Evolutionary conservation across 2,888 invertebrate species (phyloP).

Genomic region (Nomada ferruginata): DNA sequence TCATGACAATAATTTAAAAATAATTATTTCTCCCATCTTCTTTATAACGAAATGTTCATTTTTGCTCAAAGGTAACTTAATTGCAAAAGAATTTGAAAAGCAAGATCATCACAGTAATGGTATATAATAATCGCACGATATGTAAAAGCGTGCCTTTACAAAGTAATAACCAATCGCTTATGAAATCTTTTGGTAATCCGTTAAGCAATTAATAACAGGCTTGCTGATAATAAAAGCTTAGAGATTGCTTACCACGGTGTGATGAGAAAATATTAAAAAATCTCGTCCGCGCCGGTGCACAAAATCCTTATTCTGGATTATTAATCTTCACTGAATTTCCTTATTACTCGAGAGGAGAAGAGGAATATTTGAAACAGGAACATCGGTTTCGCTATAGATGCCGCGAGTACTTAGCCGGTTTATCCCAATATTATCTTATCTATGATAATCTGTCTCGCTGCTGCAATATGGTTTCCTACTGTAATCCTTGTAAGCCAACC

Average conservation of each 20-base stretch:
- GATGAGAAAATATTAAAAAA: slow-evolving; percentile 27
- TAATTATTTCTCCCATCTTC: too few species aligned
- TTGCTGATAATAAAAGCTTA: slow-evolving; percentile 14
- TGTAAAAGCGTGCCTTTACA: neutral
- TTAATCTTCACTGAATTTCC: slow-evolving; percentile 26
- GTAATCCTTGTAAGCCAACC: slow-evolving; percentile 48
- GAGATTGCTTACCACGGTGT: neutral
- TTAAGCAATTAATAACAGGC: slow-evolving; percentile 25
- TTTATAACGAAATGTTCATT: too few species aligned
- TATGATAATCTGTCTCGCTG: slow-evolving; percentile 58
- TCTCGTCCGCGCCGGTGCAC: neutral
- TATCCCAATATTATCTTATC: slow-evolving; percentile 51
- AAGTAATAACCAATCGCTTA: neutral
- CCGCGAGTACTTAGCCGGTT: slow-evolving; percentile 27
- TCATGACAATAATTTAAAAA: too few species aligned
- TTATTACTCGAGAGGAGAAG: slow-evolving; percentile 18
- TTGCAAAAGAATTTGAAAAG: too few species aligned
- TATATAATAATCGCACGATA: too few species aligned
- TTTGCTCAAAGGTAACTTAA: too few species aligned
- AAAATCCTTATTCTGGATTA: slow-evolving; percentile 4
- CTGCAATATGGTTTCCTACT: slow-evolving; percentile 41
- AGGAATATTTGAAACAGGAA: slow-evolving; percentile 15
- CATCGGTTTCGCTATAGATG: neutral
- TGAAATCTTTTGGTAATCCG: neutral
- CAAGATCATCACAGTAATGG: too few species aligned